Conservation (phyloP, 2,888 invertebrate species). For the Drosophila pullipes region DNA sequence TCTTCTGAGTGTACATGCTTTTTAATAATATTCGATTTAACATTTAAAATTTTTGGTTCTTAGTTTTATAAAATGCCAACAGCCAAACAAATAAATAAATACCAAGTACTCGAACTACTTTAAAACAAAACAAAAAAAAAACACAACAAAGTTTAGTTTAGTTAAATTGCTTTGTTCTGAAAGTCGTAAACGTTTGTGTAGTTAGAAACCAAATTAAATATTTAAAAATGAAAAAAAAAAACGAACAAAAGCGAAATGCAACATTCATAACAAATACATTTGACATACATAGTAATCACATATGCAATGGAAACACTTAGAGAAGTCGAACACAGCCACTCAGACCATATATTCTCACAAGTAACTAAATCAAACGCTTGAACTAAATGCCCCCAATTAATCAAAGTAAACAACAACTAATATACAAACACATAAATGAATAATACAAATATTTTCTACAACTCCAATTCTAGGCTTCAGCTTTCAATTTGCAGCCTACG, state of each 20-base stretch:
- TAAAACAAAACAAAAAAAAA: neutral
- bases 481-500: conserved; percentile 33
- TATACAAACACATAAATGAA: conserved; percentile 31
- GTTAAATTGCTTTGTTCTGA: conserved; percentile 60
- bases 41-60: conserved; percentile 39
- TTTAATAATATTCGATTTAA: conserved; percentile 32
- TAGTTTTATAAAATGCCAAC: conserved; percentile 39
- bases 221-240: conserved; percentile 10
- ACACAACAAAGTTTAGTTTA: conserved; percentile 51
- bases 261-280: conserved; percentile 17
- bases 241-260: neutral
- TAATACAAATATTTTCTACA: conserved; percentile 52
- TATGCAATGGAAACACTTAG: conserved; percentile 22
- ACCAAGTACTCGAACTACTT: conserved; percentile 34
- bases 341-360: conserved; percentile 13
- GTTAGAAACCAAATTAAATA: conserved; percentile 48
- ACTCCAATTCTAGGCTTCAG: conserved; percentile 49
- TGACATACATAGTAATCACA: conserved; percentile 11
- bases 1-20: conserved; percentile 30
- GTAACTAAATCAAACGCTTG: conserved; percentile 26
- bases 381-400: conserved; percentile 20
- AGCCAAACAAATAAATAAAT: conserved; percentile 25
- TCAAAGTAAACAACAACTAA: conserved; percentile 8
- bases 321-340: conserved; percentile 12
- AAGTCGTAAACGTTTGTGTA: conserved; percentile 60